A percentile compares a stretch with the other conserved stretches of the same genome.
These are phyloP conservation scores for Pantherophis alleghaniensis DNA, from an alignment of 2,797 vertebrate species.

Conservation along the genomic window DNA sequence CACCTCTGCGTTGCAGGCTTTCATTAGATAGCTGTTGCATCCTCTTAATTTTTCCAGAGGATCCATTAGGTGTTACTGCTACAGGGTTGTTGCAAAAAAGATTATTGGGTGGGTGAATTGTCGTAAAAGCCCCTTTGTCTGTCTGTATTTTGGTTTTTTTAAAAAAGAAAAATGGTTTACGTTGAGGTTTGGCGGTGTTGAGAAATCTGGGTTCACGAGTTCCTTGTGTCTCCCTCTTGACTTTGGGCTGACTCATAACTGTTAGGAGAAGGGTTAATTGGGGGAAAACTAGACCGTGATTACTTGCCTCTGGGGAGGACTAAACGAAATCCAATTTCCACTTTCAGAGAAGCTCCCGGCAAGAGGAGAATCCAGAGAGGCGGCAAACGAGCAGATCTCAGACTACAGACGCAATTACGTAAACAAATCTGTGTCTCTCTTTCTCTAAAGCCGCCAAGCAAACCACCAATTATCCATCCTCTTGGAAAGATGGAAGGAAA, in stretches of 20 bases:
- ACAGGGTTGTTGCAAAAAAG: neutral
- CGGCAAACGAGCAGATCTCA: neutral
- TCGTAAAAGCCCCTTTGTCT: neutral
- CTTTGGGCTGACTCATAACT: neutral
- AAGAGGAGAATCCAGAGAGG: neutral
- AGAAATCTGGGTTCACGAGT: neutral
- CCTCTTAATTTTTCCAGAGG: too few relatives aligned
- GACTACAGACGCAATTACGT: neutral
- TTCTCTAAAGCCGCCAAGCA: neutral
- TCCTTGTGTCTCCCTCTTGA: neutral
- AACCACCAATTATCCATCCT: neutral
- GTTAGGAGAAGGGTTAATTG: neutral
- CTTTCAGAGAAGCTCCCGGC: neutral
- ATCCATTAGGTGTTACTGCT: neutral
- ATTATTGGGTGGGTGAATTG: neutral
- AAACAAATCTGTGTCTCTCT: neutral
- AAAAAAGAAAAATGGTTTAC: neutral
- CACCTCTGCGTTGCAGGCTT: too few relatives aligned
- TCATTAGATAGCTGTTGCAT: too few relatives aligned
- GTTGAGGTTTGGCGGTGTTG: neutral
- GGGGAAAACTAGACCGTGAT: neutral
- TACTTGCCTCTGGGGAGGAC: neutral
- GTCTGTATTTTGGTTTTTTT: neutral
- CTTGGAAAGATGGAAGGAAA: neutral
- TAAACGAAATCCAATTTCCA: neutral